These are phyloP conservation scores for Helicolenus hilgendorfi DNA, from an alignment of 2,797 vertebrate species.

Conservation along the genomic window DNA sequence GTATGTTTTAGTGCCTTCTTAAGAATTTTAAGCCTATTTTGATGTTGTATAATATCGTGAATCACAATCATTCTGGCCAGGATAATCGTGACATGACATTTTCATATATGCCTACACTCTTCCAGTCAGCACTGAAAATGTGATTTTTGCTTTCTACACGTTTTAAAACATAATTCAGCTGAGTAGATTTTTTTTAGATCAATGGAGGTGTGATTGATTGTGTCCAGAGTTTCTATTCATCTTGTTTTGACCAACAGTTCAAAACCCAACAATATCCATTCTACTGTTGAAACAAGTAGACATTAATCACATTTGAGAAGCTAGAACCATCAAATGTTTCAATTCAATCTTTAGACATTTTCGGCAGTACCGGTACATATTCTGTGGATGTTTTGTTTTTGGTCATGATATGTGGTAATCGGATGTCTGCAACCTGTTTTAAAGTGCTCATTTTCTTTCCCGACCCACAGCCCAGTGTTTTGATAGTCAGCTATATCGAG, in stretches of 20 bases:
- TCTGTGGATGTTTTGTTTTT: neutral
- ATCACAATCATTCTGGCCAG: too few relatives aligned
- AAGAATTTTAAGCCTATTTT: too few relatives aligned
- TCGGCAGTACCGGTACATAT: accelerated
- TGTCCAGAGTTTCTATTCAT: neutral
- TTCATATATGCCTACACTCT: too few relatives aligned
- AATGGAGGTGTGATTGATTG: neutral
- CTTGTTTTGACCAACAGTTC: neutral
- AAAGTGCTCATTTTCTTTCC: conserved; percentile 50
- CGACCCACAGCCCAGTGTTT: conserved; percentile 94
- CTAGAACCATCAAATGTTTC: neutral
- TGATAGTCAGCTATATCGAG: conserved; percentile 98
- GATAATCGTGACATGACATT: too few relatives aligned
- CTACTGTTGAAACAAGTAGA: neutral
- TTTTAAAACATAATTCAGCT: neutral
- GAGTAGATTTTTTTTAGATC: neutral
- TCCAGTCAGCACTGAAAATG: neutral
- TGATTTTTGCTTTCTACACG: neutral
- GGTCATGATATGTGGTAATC: neutral
- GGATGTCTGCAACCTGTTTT: conserved; percentile 13
- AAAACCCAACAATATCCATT: neutral
- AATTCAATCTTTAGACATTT: neutral
- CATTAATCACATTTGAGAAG: neutral
- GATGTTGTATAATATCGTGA: too few relatives aligned
- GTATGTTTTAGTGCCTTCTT: too few relatives aligned